Base-by-base conservation (phyloP, 2,113 vertebrate species). In the Hemibagrus wyckioides region DNA sequence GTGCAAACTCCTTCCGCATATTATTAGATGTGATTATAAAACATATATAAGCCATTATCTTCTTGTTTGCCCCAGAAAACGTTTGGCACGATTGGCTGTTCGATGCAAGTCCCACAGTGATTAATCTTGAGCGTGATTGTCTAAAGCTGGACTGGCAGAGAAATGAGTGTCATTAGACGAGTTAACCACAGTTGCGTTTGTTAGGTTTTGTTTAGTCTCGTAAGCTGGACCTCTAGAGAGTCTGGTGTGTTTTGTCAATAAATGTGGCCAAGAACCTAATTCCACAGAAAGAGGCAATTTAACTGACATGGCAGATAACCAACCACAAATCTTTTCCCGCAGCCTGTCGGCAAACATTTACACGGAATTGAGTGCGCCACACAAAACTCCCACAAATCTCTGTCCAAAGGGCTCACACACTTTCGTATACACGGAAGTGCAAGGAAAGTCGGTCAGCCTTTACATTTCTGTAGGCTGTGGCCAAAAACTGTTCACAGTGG, bases 101-200 rank as follows among this genome's bases (percentile, higher is more conserved):
- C 6, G 33, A 56, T 33, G 50, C 9, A 57, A 57, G 25, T 39
- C 30, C 11, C 30, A 52, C 15, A 8, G 9, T 36, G 52, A 80
- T 39, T 57, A 57, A 57, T 80, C 30, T 25, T 39, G 7, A 23
- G 10, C 30, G 30, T 59, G 54, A 59, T 39, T 59, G 54, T 15
- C 36, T 59, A 41, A 59, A 81, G 54, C 36, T 33, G 23, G 7
- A 59, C 13, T 6, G 52, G 75, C 28, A 77, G n/a, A 52, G 7
- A n/a, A n/a, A 28, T 57, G 21, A 57, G 54, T 7, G 21, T 59
- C 79, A 57, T 80, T 80, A 80, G 52, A 59, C 21, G 2, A 81
- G 15, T 41, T 81, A 59, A 81, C 54, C 54, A 81, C 79, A 59
- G 79, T 41, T 81, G 54, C 54, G 28, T 57, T 81, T 79, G 15